Conservation (phyloP, 2,113 vertebrate genomes). For the Phyllostomus hastatus region DNA sequence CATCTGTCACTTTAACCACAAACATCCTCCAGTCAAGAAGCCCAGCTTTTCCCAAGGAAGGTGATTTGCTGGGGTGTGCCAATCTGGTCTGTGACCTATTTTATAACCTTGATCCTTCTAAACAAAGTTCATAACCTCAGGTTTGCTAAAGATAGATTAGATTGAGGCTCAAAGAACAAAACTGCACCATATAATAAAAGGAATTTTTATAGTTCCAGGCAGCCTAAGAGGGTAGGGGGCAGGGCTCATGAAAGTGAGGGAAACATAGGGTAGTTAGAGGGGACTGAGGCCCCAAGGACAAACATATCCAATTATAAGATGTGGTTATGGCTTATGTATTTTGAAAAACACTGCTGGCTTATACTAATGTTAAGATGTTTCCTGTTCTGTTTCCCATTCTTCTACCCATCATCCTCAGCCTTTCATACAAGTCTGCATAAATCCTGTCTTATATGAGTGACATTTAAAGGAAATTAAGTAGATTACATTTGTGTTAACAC, state of each 20-base stretch:
- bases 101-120: not conserved
- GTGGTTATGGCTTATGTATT: not conserved
- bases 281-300: not conserved
- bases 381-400: not conserved
- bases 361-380: not conserved
- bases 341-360: not conserved
- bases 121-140: slow-evolving; percentile 13
- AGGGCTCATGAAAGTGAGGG: not conserved
- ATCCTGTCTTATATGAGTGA: not conserved
- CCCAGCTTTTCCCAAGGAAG: not conserved
- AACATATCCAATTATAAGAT: not conserved
- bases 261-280: not conserved
- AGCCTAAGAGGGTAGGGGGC: not conserved
- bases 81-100: not conserved
- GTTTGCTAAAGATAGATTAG: not conserved
- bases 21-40: slow-evolving; percentile 2
- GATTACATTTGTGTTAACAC: not conserved
- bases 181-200: not conserved
- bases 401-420: not conserved
- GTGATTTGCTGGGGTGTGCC: not conserved
- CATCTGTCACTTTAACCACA: slow-evolving; percentile 26
- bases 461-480: not conserved
- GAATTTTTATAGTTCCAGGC: not conserved
- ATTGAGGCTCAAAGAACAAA: not conserved
- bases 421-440: not conserved